Evolutionary conservation across 1,140 invertebrate genomes (phyloP).

Genomic region (Leguminivora glycinivorella): DNA sequence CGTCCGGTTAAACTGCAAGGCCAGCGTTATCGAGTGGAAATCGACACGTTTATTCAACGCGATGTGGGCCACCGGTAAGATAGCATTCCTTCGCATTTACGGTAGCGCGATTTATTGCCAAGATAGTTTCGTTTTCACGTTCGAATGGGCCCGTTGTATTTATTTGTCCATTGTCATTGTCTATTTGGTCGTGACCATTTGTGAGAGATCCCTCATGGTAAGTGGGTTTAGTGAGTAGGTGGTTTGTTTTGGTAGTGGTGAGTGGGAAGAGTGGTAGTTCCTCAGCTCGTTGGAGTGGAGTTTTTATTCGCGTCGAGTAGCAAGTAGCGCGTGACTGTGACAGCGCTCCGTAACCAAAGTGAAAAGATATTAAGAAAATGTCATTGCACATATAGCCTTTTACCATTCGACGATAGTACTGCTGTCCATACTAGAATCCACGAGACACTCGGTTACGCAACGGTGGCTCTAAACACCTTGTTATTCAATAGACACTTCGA

Average conservation of each 20-base stretch:
- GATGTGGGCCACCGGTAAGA: constrained; percentile 55
- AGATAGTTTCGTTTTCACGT: constrained; percentile 76
- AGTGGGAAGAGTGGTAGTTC: constrained; percentile 34
- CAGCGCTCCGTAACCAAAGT: constrained; percentile 34
- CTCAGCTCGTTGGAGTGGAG: constrained; percentile 45
- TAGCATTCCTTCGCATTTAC: constrained; percentile 69
- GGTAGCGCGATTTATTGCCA: constrained; percentile 69
- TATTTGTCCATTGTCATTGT: constrained; percentile 56
- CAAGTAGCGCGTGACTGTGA: constrained; percentile 44
- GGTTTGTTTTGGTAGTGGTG: constrained; percentile 35
- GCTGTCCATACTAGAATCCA: constrained; percentile 42
- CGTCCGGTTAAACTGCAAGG: constrained; percentile 71
- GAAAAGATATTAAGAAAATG: neutral
- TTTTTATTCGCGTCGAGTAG: constrained; percentile 49
- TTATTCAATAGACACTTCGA: constrained; percentile 57
- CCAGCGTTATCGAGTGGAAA: constrained; percentile 72
- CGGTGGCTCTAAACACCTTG: constrained; percentile 48
- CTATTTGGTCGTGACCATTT: constrained; percentile 57
- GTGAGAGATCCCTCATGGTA: constrained; percentile 51
- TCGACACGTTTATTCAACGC: constrained; percentile 73
- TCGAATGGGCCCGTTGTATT: constrained; percentile 60
- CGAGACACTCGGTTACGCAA: constrained; percentile 65
- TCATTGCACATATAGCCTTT: neutral
- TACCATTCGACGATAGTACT: neutral
- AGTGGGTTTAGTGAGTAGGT: constrained; percentile 54